Percentiles rank a stretch among this genome's conserved stretches.
These are phyloP conservation scores for Heliconius cydno DNA, from an alignment of 2,888 invertebrate species.

Conservation along the genomic window DNA sequence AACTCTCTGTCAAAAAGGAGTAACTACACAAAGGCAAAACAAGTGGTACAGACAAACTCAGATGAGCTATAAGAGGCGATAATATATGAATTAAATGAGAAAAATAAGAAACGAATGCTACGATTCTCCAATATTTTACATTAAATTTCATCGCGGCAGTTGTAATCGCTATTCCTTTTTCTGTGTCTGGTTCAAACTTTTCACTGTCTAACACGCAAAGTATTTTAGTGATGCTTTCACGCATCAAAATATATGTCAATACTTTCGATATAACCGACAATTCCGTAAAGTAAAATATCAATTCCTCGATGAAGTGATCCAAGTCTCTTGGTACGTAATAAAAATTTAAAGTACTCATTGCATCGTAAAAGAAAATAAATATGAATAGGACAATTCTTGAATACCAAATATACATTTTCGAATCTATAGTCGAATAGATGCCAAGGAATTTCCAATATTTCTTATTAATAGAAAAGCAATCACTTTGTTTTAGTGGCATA, in stretches of 20 bases:
- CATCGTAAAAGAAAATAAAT: constrained; percentile 54
- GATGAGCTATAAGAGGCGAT: constrained; percentile 55
- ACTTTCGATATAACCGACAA: constrained; percentile 58
- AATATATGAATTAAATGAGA: constrained; percentile 54
- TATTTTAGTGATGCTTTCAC: constrained; percentile 54
- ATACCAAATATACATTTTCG: constrained; percentile 54
- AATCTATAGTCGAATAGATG: constrained; percentile 53
- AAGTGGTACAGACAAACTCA: constrained; percentile 53
- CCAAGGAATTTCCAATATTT: constrained; percentile 61
- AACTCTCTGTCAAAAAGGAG: constrained; percentile 58
- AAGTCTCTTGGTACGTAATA: constrained; percentile 58
- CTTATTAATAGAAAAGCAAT: constrained; percentile 61
- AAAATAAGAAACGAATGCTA: constrained; percentile 53
- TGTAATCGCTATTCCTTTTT: constrained; percentile 54
- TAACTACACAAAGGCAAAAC: constrained; percentile 59
- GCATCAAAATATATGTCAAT: constrained; percentile 57
- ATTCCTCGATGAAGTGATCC: constrained; percentile 60
- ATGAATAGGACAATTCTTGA: constrained; percentile 51
- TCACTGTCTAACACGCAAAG: constrained; percentile 59
- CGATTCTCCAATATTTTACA: constrained; percentile 58
- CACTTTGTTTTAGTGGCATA: constrained; percentile 53
- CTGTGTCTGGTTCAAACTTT: constrained; percentile 57
- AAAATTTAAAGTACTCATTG: constrained; percentile 58
- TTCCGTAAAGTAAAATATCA: constrained; percentile 64
- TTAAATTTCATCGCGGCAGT: constrained; percentile 58